Evolutionary conservation across 2,113 vertebrate genomes (phyloP).

Genomic region (Periophthalmodon schlosseri): DNA sequence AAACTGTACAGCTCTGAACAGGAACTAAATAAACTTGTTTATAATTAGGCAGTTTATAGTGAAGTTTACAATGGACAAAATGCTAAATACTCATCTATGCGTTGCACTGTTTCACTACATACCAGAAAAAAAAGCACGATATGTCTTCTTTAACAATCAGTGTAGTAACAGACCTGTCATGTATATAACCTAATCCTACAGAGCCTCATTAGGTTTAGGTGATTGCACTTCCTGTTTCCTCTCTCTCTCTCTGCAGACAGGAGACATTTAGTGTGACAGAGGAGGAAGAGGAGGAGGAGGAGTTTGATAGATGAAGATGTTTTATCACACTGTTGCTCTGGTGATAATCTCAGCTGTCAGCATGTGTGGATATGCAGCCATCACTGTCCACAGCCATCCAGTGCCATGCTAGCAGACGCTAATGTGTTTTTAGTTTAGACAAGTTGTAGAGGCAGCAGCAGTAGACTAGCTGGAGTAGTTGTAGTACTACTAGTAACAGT

Average conservation of each 20-base stretch:
- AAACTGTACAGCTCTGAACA: no score
- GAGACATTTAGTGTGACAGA: no score
- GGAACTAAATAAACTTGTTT: no score
- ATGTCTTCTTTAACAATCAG: no score
- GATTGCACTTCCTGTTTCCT: not conserved
- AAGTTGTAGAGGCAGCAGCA: no score
- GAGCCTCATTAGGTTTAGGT: not conserved
- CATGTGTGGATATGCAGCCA: conserved; percentile 27
- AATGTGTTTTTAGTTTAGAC: conserved; percentile 64
- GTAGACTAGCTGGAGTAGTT: no score
- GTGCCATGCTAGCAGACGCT: conserved; percentile 53
- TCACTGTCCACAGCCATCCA: conserved; percentile 51
- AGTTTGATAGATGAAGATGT: conserved; percentile 43
- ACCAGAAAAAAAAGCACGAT: no score
- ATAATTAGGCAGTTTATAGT: no score
- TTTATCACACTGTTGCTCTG: conserved; percentile 22
- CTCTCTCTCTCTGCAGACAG: not conserved
- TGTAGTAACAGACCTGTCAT: not conserved
- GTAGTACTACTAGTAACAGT: no score
- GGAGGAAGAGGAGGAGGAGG: not conserved
- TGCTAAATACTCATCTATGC: no score
- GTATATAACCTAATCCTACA: not conserved
- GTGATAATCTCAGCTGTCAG: conserved; percentile 43
- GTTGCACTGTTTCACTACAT: no score
- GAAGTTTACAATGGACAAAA: no score